phyloP scores from a whole-genome alignment of 2,797 vertebrate species.

The Simalia tracyae region DNA sequence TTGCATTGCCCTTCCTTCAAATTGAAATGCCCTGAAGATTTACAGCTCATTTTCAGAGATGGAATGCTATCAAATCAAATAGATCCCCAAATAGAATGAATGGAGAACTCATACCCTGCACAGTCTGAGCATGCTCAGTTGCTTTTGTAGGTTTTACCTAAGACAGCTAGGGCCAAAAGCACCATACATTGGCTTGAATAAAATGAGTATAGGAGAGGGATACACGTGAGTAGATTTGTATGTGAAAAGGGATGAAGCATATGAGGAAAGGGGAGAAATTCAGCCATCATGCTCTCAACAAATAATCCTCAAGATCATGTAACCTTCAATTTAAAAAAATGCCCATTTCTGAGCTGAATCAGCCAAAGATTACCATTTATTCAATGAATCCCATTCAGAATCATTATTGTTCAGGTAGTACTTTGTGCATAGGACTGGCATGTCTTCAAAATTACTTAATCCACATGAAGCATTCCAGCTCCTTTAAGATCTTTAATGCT shows the following conservation, averaged over 20 bases:
- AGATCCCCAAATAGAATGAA: background rate
- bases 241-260: background rate
- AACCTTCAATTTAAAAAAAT: background rate
- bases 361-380: background rate
- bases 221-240: background rate
- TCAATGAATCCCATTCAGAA: background rate
- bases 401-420: background rate
- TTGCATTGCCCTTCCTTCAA: background rate
- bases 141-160: background rate
- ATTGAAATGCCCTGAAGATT: slow-evolving; percentile 8
- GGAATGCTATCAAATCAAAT: background rate
- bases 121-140: too few species aligned
- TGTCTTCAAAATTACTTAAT: background rate
- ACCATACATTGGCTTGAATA: background rate
- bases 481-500: background rate
- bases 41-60: background rate
- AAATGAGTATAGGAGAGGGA: background rate
- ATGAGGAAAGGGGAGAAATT: background rate
- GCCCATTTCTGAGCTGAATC: background rate
- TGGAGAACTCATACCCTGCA: too few species aligned
- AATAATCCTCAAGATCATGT: background rate
- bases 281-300: background rate
- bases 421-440: background rate
- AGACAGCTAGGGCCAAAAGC: background rate
- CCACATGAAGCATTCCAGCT: background rate